Percentiles rank a stretch among this genome's conserved stretches.
Evolutionary conservation across 1,140 invertebrate species (phyloP).

Genomic region (Penaeus chinensis): DNA sequence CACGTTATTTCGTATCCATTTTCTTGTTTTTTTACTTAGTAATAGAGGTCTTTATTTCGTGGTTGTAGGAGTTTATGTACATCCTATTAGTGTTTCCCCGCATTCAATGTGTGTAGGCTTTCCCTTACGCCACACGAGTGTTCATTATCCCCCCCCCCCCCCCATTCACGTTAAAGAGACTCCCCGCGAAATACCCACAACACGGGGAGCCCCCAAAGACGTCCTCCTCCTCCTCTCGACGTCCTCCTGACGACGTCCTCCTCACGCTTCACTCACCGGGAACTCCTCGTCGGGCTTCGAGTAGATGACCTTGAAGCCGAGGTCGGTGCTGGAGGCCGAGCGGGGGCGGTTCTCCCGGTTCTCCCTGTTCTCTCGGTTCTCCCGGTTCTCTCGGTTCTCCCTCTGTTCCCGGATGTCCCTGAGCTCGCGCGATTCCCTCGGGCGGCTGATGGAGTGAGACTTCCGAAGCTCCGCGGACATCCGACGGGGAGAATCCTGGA

Average conservation of each 20-base stretch:
- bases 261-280: conserved; percentile 45
- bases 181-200: no score
- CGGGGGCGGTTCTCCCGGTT: conserved; percentile 4
- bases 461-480: conserved; percentile 28
- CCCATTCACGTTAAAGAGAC: no score
- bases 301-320: conserved; percentile 48
- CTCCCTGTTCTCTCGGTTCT: background rate
- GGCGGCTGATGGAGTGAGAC: conserved; percentile 44
- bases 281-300: conserved; percentile 47
- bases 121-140: no score
- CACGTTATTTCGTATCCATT: no score
- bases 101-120: no score
- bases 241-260: no score
- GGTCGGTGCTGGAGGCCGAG: conserved; percentile 31
- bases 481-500: conserved; percentile 25
- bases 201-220: no score
- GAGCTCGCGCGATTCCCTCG: conserved; percentile 33
- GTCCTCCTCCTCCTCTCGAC: background rate
- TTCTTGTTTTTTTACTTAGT: no score
- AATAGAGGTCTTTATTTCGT: no score
- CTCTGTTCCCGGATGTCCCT: conserved; percentile 3
- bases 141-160: no score
- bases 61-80: no score
- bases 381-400: conserved; percentile 1
- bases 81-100: no score